Percentiles rank a stretch among this genome's conserved stretches.
phyloP scores from a whole-genome alignment of 2,113 vertebrate species.

The Chaetodon auriga region DNA sequence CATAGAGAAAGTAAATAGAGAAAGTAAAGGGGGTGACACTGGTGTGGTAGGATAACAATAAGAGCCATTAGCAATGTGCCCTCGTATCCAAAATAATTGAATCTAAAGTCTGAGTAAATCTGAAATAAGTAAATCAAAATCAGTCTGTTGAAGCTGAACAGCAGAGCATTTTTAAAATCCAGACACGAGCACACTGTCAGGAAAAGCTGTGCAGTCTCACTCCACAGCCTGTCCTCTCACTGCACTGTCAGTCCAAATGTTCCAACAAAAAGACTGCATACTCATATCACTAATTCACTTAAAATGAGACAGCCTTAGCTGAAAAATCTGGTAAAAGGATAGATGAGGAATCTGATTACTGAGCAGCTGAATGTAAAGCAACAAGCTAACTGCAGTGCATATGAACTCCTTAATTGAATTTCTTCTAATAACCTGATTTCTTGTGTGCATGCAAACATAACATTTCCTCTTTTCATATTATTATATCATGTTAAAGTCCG shows the following conservation, averaged over 20 bases:
- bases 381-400: not conserved
- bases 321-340: not conserved
- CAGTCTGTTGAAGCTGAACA: not conserved
- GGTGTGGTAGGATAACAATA: not conserved
- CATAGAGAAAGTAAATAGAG: too few relatives aligned
- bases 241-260: slow-evolving; percentile 25
- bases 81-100: not conserved
- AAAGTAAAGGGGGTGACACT: too few relatives aligned
- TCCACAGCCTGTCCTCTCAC: slow-evolving; percentile 37
- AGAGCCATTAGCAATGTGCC: not conserved
- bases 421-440: not conserved
- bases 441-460: not conserved
- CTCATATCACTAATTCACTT: slow-evolving; percentile 18
- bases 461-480: not conserved
- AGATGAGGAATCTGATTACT: not conserved
- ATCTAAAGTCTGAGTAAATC: not conserved
- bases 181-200: not conserved
- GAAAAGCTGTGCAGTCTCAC: slow-evolving; percentile 16
- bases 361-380: not conserved
- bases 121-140: slow-evolving; percentile 15
- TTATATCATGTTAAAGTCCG: not conserved
- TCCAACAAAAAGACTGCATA: slow-evolving; percentile 18
- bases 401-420: slow-evolving; percentile 14
- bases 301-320: not conserved
- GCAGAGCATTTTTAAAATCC: slow-evolving; percentile 21